Base-by-base conservation (phyloP, 1,140 invertebrate genomes). In the Microplitis mediator region DNA sequence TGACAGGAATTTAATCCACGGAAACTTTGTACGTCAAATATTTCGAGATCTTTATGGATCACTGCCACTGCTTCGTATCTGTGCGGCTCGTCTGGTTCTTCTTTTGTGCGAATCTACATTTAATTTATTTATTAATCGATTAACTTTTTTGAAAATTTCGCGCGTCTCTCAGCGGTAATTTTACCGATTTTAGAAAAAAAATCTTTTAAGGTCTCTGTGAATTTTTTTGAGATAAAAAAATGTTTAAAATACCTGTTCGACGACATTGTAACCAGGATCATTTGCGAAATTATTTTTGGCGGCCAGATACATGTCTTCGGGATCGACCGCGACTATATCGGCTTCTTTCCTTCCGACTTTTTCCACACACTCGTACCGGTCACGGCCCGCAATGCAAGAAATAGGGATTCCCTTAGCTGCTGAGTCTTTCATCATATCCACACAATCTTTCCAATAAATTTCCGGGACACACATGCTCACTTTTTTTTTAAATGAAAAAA, bases 241-340 rank as follows among this genome's bases (percentile, higher is more conserved):
- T 56, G 23, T 39, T 4, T 14, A 62, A n/a, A 67, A 88, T 72
- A 89, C 88, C 69, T 92, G 92, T 56, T 93, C 89, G 67, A 93
- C 90, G 78, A 94, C 90, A 51, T 90, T 92, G 79, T 94, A 91
- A 1, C 93, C 88, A 0, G 88, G 88, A 73, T 91, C 91, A 71
- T 91, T 88, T 73, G 91, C 86, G 69, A 90, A 90, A 23, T 89
- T 88, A 50, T 90, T 89, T 45, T 92, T 91, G 31, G 90, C 92
- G 9, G 93, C 95, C 4, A 95, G 89, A 81, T 95, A 96, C 89
- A 95, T 92, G 76, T 94, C 93, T 79, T 95, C 94, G 2, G 95
- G 93, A 79, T 96, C 95, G 1, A 93, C 90, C 11, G 92, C 91
- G 14, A 93, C 90, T 32, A 96, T 89, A 82, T 97, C 95, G 0